Evolutionary conservation across 2,113 vertebrate genomes (phyloP).

Genomic region (Bos javanicus): DNA sequence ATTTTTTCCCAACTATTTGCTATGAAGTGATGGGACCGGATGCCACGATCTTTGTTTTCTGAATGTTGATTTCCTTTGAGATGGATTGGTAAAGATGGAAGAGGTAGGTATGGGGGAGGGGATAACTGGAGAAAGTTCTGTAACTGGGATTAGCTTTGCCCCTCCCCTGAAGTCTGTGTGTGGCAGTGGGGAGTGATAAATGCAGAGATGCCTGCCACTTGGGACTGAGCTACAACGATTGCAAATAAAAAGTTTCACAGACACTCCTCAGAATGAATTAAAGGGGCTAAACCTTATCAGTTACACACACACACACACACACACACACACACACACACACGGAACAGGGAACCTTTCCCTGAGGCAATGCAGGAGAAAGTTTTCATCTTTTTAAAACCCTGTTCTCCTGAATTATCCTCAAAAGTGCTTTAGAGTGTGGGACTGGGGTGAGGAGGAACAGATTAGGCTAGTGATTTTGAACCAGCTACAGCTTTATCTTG

Average conservation of each 20-base stretch:
- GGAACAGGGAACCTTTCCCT: background rate
- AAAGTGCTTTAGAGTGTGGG: background rate
- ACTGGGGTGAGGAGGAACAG: background rate
- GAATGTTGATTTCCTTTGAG: background rate
- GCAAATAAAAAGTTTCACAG: background rate
- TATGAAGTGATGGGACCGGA: background rate
- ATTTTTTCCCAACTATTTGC: background rate
- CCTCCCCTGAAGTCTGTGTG: background rate
- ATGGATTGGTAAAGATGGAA: background rate
- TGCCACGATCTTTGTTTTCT: background rate
- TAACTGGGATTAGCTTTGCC: too few relatives aligned
- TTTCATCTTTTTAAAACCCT: background rate
- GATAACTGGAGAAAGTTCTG: too few relatives aligned
- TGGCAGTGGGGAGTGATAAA: fast-evolving
- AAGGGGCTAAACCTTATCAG: background rate
- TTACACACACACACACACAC: background rate
- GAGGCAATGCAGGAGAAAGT: slow-evolving; percentile 26
- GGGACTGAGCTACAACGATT: background rate
- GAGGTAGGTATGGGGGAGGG: background rate
- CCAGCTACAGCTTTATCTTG: slow-evolving; percentile 39
- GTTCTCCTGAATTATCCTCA: slow-evolving; percentile 48
- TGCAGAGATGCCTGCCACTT: background rate
- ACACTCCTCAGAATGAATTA: background rate
- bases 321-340: background rate
- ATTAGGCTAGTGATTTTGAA: slow-evolving; percentile 42